These are phyloP conservation scores for Tenthredo mesomela DNA, from an alignment of 2,888 invertebrate genomes.

Conservation along the genomic window DNA sequence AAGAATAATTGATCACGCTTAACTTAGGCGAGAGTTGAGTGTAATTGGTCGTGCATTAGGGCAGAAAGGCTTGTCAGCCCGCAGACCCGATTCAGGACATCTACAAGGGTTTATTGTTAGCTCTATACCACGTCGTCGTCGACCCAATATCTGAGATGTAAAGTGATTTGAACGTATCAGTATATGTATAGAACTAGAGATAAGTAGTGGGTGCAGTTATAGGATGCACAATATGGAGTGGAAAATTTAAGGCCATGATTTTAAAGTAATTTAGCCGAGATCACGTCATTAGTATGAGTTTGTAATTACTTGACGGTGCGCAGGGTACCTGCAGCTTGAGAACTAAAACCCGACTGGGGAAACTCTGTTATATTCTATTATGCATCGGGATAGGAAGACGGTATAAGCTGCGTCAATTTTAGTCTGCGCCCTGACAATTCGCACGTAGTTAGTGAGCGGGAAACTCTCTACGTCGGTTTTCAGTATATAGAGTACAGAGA, in stretches of 20 bases:
- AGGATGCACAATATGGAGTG: not conserved
- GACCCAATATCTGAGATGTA: constrained; percentile 2
- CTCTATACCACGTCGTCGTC: not conserved
- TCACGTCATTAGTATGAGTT: constrained; percentile 25
- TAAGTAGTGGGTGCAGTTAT: not conserved
- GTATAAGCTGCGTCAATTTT: constrained; percentile 31
- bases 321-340: not conserved
- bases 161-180: constrained; percentile 16
- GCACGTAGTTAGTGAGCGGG: constrained; percentile 17
- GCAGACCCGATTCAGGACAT: not conserved
- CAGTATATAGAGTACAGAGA: not conserved
- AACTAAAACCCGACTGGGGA: constrained; percentile 20
- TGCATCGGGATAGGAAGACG: constrained; percentile 32
- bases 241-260: not conserved
- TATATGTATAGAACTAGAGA: not conserved
- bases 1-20: not conserved
- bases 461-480: constrained; percentile 18
- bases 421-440: constrained; percentile 16
- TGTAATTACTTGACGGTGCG: constrained; percentile 39
- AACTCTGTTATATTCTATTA: constrained; percentile 44
- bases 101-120: constrained; percentile 20
- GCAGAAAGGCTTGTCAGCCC: not conserved
- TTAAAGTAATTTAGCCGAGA: constrained; percentile 22
- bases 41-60: not conserved
- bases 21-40: not conserved